Base-by-base conservation (phyloP, 1,140 invertebrate species). In the Hyles euphorbiae region DNA sequence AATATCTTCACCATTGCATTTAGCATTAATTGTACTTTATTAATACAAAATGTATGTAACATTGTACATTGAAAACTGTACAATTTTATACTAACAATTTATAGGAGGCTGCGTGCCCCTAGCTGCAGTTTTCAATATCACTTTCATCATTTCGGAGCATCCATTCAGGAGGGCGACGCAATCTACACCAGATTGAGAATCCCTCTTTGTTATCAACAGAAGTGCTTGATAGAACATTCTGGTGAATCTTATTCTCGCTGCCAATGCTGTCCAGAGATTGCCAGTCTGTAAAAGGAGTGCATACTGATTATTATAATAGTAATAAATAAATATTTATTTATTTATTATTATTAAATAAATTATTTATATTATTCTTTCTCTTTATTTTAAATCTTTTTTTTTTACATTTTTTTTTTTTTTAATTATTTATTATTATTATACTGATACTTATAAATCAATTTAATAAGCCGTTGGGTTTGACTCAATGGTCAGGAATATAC, bases 191-290 rank as follows among this genome's bases (percentile, higher is more conserved):
- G 87, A 81, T 56, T 85, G 81, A 0, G 80, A 83, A 55, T 89
- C 88, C 44, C 78, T 75, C 85, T 92, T 83, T 90, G 91, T 78
- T 92, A 92, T 91, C 40, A 93, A 85, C 45, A 94, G 89, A 22
- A 98, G 90, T 11, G 94, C 93, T 89, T 96, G 94, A 75, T 96
- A 96, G 60, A 98, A 93, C 76, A 96, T 92, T 61, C 96, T 92
- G 36, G 95, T 94, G 81, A 98, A 98, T 71, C 95, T 94, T 40
- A 98, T 93, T 67, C 97, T 91, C 9, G 94, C 92, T 76, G 94
- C 94, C 4, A 98, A 83, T 2, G 95, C 96, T 52, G 92, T 75
- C 74, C 90, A 89, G 53, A 92, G 89, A 74, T 73, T 72, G 50
- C 70, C 71, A 5, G 57, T 65, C 81, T 87, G 65, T 62, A 73